Percentiles rank a stretch among this genome's conserved stretches.
These are phyloP conservation scores for Limosa lapponica DNA, from an alignment of 2,797 vertebrate species.

Conservation along the genomic window DNA sequence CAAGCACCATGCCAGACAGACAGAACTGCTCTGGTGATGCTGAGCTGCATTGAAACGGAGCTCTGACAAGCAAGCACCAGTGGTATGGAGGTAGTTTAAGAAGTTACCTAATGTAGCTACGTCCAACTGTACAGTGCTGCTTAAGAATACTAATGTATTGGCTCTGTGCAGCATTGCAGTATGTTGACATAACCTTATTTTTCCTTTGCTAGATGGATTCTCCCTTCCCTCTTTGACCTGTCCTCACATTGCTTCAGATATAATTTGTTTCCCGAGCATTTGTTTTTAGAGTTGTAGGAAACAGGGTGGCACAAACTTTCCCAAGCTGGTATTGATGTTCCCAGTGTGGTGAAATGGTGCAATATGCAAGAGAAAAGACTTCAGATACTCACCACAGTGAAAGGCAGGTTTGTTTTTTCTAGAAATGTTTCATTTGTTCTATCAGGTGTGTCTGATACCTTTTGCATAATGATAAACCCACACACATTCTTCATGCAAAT, in stretches of 20 bases:
- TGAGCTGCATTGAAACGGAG: background rate
- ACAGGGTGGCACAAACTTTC: background rate
- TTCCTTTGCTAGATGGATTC: background rate
- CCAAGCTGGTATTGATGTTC: background rate
- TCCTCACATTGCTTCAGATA: background rate
- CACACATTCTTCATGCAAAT: constrained; percentile 72
- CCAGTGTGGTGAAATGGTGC: background rate
- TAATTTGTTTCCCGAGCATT: background rate
- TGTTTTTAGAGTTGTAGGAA: background rate
- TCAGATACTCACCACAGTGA: background rate
- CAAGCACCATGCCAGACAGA: background rate
- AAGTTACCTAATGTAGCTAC: background rate
- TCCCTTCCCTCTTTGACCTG: background rate
- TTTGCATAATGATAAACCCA: constrained; percentile 71
- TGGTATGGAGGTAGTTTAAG: background rate
- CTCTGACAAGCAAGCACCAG: background rate
- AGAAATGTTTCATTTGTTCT: constrained; percentile 59
- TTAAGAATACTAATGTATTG: background rate
- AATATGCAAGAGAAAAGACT: background rate
- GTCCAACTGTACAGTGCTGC: background rate
- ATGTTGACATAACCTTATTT: background rate
- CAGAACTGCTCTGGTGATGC: background rate
- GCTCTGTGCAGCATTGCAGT: background rate
- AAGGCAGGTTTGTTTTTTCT: constrained; percentile 54
- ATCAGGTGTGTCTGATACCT: constrained; percentile 66